These are phyloP conservation scores for Lepidonotus clava DNA, from an alignment of 2,888 invertebrate genomes.

Conservation along the genomic window DNA sequence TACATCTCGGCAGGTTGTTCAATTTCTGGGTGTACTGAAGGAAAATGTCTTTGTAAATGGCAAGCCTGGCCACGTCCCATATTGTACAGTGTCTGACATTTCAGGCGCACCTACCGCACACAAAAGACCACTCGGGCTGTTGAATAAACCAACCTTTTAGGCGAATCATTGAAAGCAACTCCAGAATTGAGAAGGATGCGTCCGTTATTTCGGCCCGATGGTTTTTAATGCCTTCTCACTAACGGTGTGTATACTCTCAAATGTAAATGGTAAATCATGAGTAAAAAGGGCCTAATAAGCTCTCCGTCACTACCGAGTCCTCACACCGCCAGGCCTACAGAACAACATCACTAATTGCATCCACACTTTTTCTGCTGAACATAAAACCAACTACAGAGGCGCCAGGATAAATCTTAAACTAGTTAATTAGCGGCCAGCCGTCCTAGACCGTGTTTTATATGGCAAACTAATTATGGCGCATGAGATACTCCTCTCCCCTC, in stretches of 20 bases:
- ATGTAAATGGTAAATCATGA: too few relatives aligned
- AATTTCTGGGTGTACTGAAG: neutral
- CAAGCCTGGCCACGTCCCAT: neutral
- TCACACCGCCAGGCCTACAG: neutral
- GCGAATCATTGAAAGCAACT: too few relatives aligned
- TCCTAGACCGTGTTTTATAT: neutral
- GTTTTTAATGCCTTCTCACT: too few relatives aligned
- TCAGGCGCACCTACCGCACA: neutral
- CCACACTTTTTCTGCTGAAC: neutral
- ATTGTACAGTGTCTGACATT: neutral
- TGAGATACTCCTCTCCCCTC: neutral
- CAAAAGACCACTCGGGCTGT: neutral
- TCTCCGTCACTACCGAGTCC: neutral
- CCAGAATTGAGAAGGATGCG: too few relatives aligned
- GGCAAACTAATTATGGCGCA: neutral
- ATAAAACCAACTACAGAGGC: slow-evolving; percentile 8
- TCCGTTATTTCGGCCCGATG: too few relatives aligned
- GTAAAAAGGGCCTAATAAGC: neutral
- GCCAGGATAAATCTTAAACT: slow-evolving; percentile 34
- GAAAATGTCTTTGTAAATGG: neutral
- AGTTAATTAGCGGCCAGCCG: slow-evolving; percentile 16
- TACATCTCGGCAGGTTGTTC: neutral
- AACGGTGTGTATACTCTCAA: too few relatives aligned
- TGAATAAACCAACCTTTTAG: too few relatives aligned
- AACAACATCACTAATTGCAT: slow-evolving; percentile 6